Conservation (phyloP, 2,797 vertebrate species). For the Crax fasciolata region DNA sequence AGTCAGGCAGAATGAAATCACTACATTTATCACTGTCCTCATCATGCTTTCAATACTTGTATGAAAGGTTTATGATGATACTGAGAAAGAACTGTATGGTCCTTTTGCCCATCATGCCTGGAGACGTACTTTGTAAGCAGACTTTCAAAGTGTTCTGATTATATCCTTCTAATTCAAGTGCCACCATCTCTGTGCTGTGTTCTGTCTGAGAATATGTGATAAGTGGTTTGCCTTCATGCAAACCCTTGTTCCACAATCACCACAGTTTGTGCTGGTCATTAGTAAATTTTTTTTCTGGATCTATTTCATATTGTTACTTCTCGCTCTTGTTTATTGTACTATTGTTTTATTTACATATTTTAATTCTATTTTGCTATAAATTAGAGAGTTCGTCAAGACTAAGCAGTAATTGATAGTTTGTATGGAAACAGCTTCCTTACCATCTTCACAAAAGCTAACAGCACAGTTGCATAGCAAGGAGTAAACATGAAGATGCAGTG, state of each 20-base stretch:
- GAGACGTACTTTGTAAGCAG: background rate
- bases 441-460: background rate
- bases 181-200: background rate
- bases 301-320: background rate
- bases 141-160: background rate
- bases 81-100: background rate
- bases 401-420: background rate
- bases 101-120: background rate
- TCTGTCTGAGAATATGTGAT: background rate
- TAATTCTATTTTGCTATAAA: background rate
- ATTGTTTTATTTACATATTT: background rate
- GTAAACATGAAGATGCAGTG: background rate
- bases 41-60: background rate
- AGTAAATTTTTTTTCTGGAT: background rate
- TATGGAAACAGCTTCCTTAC: background rate
- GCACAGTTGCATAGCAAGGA: background rate
- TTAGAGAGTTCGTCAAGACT: background rate
- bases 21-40: background rate
- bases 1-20: background rate
- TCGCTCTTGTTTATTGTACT: background rate
- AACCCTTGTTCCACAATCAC: background rate
- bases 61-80: background rate
- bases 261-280: background rate
- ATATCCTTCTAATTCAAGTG: background rate
- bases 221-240: background rate